phyloP scores from a whole-genome alignment of 2,113 vertebrate species.

The Pluvialis apricaria region DNA sequence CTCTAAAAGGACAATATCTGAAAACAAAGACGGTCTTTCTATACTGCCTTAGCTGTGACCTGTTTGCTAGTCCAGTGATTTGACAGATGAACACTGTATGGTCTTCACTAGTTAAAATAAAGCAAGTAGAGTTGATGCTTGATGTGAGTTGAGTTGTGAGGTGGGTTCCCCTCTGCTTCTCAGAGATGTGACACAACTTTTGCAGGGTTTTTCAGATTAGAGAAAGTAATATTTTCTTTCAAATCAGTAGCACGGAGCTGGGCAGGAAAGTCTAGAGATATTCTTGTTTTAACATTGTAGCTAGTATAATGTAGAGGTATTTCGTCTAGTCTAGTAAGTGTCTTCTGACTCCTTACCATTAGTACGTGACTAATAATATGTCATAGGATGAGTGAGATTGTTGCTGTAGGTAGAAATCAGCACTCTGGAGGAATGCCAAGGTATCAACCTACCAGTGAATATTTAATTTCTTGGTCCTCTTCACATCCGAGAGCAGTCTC shows the following conservation, averaged over 20 bases:
- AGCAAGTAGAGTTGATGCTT: neutral
- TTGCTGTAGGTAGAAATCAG: neutral
- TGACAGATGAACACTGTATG: neutral
- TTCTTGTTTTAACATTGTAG: neutral
- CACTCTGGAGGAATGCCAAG: neutral
- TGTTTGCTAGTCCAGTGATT: neutral
- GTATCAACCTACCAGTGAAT: fast-evolving
- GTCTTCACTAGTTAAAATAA: neutral
- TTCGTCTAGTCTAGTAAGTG: neutral
- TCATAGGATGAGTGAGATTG: neutral
- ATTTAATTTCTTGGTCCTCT: neutral
- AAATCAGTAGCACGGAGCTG: neutral
- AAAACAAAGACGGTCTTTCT: neutral
- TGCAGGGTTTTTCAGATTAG: neutral
- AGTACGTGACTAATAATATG: neutral
- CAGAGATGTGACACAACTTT: neutral
- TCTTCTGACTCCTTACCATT: neutral
- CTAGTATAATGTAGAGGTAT: neutral
- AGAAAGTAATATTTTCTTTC: neutral
- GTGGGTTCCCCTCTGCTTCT: neutral
- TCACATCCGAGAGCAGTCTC: neutral
- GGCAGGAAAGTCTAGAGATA: neutral
- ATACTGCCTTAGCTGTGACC: neutral
- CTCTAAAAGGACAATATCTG: neutral
- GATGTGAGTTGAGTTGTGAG: neutral